Conservation (phyloP, 2,797 vertebrate species). For the Rhinoraja longicauda region DNA sequence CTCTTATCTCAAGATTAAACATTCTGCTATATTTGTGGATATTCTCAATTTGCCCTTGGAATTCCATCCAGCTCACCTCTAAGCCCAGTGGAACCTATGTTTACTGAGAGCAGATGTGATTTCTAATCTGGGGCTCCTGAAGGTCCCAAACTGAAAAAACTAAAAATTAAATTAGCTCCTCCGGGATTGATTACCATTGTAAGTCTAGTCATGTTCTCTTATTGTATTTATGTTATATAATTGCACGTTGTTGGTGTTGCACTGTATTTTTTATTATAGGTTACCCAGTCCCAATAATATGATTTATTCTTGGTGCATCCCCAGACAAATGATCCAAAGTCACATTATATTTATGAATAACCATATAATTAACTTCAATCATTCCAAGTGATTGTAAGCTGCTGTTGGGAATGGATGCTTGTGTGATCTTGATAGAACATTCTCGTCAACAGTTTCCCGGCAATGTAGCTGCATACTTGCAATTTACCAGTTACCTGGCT, state of each 20-base stretch:
- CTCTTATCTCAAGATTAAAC: not conserved
- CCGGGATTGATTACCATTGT: not conserved
- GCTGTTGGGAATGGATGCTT: too few relatives aligned
- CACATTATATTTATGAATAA: not conserved
- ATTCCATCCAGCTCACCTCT: not conserved
- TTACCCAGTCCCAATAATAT: not conserved
- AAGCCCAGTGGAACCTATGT: not conserved
- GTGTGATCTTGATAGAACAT: too few relatives aligned
- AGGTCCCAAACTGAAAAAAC: not conserved
- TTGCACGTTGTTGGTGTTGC: not conserved
- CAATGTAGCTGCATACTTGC: too few relatives aligned
- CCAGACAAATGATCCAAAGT: not conserved
- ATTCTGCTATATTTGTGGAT: too few relatives aligned
- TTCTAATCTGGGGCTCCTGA: not conserved
- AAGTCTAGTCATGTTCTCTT: not conserved
- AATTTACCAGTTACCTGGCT: too few relatives aligned
- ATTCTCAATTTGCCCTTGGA: not conserved
- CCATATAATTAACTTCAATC: not conserved
- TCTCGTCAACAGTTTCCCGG: too few relatives aligned
- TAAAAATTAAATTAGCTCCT: not conserved
- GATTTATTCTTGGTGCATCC: not conserved
- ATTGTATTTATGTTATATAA: not conserved
- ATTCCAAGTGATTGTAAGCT: too few relatives aligned
- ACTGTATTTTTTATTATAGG: not conserved
- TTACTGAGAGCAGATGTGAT: not conserved